phyloP scores from a whole-genome alignment of 2,888 invertebrate genomes.

The Sceliomorpha sp. region DNA sequence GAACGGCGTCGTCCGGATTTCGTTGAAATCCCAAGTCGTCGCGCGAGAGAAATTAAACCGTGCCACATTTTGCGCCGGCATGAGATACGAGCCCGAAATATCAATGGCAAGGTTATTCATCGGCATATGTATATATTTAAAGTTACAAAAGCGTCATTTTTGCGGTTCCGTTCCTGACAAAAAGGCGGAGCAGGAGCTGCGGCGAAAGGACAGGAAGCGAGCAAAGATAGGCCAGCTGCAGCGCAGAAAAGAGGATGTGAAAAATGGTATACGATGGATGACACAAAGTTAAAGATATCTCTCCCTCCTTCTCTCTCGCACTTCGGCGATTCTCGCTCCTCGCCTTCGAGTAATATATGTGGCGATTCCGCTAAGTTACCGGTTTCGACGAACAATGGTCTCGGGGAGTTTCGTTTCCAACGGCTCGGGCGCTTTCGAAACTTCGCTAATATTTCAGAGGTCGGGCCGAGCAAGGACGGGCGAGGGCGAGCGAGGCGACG shows the following conservation, averaged over 20 bases:
- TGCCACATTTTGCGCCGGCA: not conserved
- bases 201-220: conserved; percentile 24
- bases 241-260: conserved; percentile 22
- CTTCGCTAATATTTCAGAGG: conserved; percentile 76
- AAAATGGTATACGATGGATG: conserved; percentile 41
- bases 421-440: conserved; percentile 66
- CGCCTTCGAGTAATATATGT: conserved; percentile 71
- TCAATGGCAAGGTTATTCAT: conserved; percentile 5
- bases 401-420: conserved; percentile 63
- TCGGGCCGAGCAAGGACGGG: too few relatives aligned
- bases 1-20: too few relatives aligned
- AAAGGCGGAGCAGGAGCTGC: conserved; percentile 6
- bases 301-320: conserved; percentile 22
- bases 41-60: too few relatives aligned
- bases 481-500: conserved; percentile 54
- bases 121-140: not conserved
- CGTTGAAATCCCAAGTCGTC: too few relatives aligned
- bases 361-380: conserved; percentile 74
- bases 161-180: not conserved
- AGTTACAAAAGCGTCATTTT: not conserved
- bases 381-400: conserved; percentile 75
- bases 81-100: not conserved
- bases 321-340: conserved; percentile 34
- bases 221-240: not conserved
- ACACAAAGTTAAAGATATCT: conserved; percentile 9